Evolutionary conservation across 2,113 vertebrate genomes (phyloP), one percentile per base, ranked within the genome.

Genomic region (Malurus cyaneus): DNA sequence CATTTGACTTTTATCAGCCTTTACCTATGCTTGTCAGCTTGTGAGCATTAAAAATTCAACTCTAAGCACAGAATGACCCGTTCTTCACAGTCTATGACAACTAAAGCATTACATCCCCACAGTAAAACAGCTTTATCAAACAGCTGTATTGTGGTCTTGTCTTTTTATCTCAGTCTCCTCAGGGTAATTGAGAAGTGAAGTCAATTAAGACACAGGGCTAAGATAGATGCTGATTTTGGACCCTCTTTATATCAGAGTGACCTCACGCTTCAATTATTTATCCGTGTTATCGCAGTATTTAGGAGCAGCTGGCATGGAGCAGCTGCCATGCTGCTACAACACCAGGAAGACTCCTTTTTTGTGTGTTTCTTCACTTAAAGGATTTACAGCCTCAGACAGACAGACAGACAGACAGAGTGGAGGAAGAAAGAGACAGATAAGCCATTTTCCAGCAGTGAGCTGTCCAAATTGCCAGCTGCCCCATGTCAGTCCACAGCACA

Each of bases 341-440:
- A 91, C 74, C 65, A 61, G 57, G 72, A 77, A 57, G 32, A 65
- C 32, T 14, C 3, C 16, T 39, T 34, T 50, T 25, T 56, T n/a
- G 15, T 49, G 42, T 31, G 18, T 72, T 86, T 94, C 76, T 80
- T 88, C 52, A 39, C 42, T 86, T 44, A 20, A 20, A 89, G 41
- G 59, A 74, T 92, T 94, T 94, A 96, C 23, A 79, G 49, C 14
- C 79, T 74, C 49, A 84, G 77, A 95, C 3, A 91, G 90, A 52
- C 80, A 83, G 81, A 67, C 36, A 71, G 76, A 60, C 60, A 53
- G 86, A 39, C n/a, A 71, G 73, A 84, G 67, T 14, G 41, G 34
- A 86, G 73, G 41, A 92, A 84, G n/a, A 3, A 6, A n/a, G 39
- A 59, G 42, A 18, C 36, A 93, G 73, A 93, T 62, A 62, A 80